Evolutionary conservation across 2,113 vertebrate species (phyloP).

Genomic region (Cettia cetti): DNA sequence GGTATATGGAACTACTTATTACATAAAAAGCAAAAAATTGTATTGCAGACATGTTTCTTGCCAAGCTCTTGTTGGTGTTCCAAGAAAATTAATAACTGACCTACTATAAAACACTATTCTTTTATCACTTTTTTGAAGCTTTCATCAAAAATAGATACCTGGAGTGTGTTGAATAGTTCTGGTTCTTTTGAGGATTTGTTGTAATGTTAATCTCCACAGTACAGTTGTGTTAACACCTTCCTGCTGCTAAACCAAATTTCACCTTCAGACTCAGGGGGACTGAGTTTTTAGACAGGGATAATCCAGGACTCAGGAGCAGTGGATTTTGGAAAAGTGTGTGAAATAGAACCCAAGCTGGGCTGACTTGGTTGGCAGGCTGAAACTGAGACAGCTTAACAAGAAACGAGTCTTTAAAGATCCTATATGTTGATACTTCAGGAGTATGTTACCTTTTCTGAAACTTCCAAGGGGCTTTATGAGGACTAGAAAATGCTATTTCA

Average conservation of each 20-base stretch:
- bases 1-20: neutral
- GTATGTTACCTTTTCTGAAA: neutral
- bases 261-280: conserved; percentile 31
- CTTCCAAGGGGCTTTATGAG: neutral
- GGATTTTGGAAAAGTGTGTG: conserved; percentile 52
- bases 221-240: conserved; percentile 35
- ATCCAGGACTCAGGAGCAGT: conserved; percentile 40
- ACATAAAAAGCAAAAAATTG: neutral
- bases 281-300: conserved; percentile 51
- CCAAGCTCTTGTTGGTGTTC: conserved; percentile 2
- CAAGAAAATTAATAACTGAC: conserved; percentile 33
- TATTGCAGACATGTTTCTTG: neutral
- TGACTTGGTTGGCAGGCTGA: neutral
- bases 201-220: conserved; percentile 6
- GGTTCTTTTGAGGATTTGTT: conserved; percentile 43
- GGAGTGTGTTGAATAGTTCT: conserved; percentile 19
- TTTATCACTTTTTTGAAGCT: conserved; percentile 6
- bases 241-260: conserved; percentile 43
- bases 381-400: conserved; percentile 34
- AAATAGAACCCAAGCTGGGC: conserved; percentile 50
- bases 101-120: neutral
- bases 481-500: neutral
- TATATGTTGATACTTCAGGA: neutral
- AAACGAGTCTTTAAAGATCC: conserved; percentile 41
- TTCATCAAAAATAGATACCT: conserved; percentile 49